Evolutionary conservation across 2,113 vertebrate species (phyloP).

Genomic region (Grammomys dolichurus): DNA sequence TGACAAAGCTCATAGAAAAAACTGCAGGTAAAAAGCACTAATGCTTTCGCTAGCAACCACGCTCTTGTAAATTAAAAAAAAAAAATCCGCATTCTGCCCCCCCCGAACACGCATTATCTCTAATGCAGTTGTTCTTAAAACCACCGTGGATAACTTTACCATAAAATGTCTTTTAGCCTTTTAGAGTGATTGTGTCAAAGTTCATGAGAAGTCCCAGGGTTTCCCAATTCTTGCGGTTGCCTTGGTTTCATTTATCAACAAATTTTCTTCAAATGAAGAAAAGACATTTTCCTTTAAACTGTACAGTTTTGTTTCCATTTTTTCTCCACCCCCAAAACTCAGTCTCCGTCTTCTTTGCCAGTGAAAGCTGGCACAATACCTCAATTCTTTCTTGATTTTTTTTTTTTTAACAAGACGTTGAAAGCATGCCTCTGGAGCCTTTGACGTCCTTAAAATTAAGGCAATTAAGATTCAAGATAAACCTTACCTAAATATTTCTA

Average conservation of each 20-base stretch:
- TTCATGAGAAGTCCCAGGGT: constrained; percentile 92
- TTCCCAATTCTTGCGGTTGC: constrained; percentile 91
- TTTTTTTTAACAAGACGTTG: constrained; percentile 92
- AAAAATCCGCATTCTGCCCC: constrained; percentile 93
- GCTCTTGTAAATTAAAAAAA: constrained; percentile 91
- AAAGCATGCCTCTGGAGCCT: constrained; percentile 91
- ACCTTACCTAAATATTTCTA: constrained; percentile 96
- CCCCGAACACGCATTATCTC: constrained; percentile 91
- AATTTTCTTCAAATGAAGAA: constrained; percentile 98
- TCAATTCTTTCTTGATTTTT: constrained; percentile 88
- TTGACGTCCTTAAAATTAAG: constrained; percentile 99
- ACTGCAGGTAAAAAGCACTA: constrained; percentile 99
- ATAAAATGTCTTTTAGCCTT: constrained; percentile 93
- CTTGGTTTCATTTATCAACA: constrained; percentile 94
- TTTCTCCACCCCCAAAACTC: constrained; percentile 90
- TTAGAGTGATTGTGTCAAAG: constrained; percentile 91
- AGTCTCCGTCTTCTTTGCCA: constrained; percentile 92
- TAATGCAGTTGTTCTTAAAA: constrained; percentile 92
- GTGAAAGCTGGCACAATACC: constrained; percentile 88
- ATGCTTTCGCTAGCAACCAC: constrained; percentile 94
- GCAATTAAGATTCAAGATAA: constrained; percentile 99
- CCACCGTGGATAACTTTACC: constrained; percentile 90
- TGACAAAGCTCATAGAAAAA: constrained; percentile 99
- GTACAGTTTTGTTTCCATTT: constrained; percentile 93
- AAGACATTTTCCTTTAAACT: constrained; percentile 95